Conservation (phyloP, 2,797 vertebrate species). For the Momotus momota region DNA sequence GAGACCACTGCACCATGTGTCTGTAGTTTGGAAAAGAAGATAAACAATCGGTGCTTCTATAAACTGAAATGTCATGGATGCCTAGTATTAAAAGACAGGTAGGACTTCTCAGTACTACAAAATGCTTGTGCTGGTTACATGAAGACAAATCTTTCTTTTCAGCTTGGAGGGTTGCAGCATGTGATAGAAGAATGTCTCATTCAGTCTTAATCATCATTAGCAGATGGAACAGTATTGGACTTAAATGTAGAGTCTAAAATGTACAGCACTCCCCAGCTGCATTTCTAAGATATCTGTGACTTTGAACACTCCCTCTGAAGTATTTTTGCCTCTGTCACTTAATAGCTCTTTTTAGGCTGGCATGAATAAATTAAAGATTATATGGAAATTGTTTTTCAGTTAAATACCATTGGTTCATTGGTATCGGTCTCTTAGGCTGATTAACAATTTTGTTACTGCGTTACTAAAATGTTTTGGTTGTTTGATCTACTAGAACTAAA, state of each 20-base stretch:
- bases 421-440: conserved; percentile 2
- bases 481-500: conserved; percentile 43
- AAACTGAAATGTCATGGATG: not conserved
- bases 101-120: not conserved
- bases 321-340: conserved; percentile 15
- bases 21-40: not conserved
- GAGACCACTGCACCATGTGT: conserved; percentile 21
- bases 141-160: conserved; percentile 10
- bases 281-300: conserved; percentile 25
- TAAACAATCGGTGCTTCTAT: not conserved
- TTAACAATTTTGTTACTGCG: conserved; percentile 2
- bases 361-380: conserved; percentile 32
- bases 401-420: conserved; percentile 7
- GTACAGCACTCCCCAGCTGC: conserved; percentile 31
- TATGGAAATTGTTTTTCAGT: not conserved
- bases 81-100: conserved; percentile 32
- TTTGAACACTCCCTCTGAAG: conserved; percentile 37
- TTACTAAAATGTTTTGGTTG: conserved; percentile 27
- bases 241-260: conserved; percentile 21
- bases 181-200: not conserved
- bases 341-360: conserved; percentile 18
- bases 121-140: conserved; percentile 9
- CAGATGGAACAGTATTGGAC: conserved; percentile 46
- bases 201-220: conserved; percentile 2
- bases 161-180: not conserved